Evolutionary conservation across 1,140 invertebrate species (phyloP).

Genomic region (Parapsyche elsis): DNA sequence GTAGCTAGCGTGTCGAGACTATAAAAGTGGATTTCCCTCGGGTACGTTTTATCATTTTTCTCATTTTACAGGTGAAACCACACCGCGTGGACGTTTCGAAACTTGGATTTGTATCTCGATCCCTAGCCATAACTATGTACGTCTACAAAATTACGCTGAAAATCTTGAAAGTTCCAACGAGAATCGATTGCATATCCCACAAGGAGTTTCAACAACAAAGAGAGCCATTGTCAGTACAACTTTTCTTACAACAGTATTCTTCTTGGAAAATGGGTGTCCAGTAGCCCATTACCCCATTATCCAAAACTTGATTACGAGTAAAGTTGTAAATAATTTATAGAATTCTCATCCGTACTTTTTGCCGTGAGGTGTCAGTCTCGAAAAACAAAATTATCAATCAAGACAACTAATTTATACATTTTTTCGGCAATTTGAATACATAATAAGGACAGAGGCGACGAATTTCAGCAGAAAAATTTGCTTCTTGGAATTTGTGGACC

Average conservation of each 20-base stretch:
- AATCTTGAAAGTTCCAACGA: too few relatives aligned
- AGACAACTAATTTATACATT: neutral
- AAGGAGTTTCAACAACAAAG: too few relatives aligned
- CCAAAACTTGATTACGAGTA: neutral
- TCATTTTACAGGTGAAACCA: neutral
- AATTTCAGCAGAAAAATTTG: too few relatives aligned
- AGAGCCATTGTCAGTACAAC: too few relatives aligned
- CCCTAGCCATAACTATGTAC: neutral
- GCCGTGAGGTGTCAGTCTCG: neutral
- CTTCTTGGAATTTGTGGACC: too few relatives aligned
- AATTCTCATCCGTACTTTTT: too few relatives aligned
- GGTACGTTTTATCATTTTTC: neutral
- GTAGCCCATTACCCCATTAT: neutral
- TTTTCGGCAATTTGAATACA: neutral
- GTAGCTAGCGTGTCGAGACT: neutral
- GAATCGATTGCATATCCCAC: too few relatives aligned
- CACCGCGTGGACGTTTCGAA: neutral
- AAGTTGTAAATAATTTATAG: constrained; percentile 4
- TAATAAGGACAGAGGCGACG: too few relatives aligned
- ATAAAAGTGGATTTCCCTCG: constrained; percentile 12
- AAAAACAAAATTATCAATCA: constrained; percentile 24
- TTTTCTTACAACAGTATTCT: too few relatives aligned
- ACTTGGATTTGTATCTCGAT: neutral
- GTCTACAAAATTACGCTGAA: too few relatives aligned
- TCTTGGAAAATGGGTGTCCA: too few relatives aligned